Base-by-base conservation (phyloP, 1,140 invertebrate genomes). In the Pararge aegeria region DNA sequence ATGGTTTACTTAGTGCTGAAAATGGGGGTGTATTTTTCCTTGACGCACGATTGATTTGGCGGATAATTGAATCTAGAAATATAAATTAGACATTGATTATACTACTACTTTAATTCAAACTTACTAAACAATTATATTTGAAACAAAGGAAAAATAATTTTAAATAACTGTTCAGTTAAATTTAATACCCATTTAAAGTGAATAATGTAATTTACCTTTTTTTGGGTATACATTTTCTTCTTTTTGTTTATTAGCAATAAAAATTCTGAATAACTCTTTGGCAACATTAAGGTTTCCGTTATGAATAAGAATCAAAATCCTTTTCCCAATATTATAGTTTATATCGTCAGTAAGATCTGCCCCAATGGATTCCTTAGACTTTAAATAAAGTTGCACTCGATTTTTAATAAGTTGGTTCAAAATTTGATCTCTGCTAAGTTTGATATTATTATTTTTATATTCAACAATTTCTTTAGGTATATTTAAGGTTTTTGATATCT, bases 391-490 rank as follows among this genome's bases (percentile, higher is more conserved):
- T 20, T 67, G 44, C 18, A 86, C 61, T n/a, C 82, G 75, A 60
- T 85, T 87, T 13, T 65, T 74, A 7, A 89, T 87, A 10, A 89
- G 51, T 44, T 83, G 78, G 60, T 70, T 78, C 12, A 88, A 51
- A 20, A 86, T 73, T 55, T 79, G 70, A 40, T 83, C 73, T 73
- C 74, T 78, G 9, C 70, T 72, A 10, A 86, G 27, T 55, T 73
- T 83, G 13, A 70, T 44, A 61, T 66, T 46, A 6, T 68, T 62
- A 13, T 65, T 10, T 42, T 57, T 61, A 48, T 46, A 51, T 21
- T 56, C 29, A 2, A 38, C 3, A 3, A 5, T 9, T 21, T 38
- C 13, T 44, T 24, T 19, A 5, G 24, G 38, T 1, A 24, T 1
- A n/a, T 46, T 34, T 37, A 42, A 34, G 15, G 15, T 1, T 56